Evolutionary conservation across 2,888 invertebrate genomes (phyloP).

Genomic region (Tuberolachnus salignus): DNA sequence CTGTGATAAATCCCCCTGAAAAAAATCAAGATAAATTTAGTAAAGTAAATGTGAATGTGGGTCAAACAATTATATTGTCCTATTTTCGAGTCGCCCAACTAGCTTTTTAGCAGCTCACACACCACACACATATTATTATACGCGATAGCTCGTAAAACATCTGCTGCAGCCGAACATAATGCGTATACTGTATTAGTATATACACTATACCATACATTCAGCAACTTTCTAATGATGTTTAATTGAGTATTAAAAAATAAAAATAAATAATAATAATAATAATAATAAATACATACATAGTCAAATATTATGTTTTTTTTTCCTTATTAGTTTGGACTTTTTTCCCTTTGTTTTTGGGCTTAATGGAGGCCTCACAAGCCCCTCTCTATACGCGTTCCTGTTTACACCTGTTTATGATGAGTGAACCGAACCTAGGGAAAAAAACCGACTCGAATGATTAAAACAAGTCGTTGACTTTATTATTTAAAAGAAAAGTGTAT

Average conservation of each 20-base stretch:
- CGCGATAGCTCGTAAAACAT: slow-evolving; percentile 32
- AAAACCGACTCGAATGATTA: too few relatives aligned
- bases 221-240: slow-evolving; percentile 54
- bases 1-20: background rate
- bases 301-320: slow-evolving; percentile 17
- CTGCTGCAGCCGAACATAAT: slow-evolving; percentile 36
- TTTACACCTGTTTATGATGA: too few relatives aligned
- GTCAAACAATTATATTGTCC: slow-evolving; percentile 48
- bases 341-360: too few relatives aligned
- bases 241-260: slow-evolving; percentile 42
- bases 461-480: too few relatives aligned
- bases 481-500: too few relatives aligned
- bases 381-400: too few relatives aligned
- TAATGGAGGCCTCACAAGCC: too few relatives aligned
- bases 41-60: slow-evolving; percentile 34
- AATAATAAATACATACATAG: background rate
- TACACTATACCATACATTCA: too few relatives aligned
- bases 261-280: too few relatives aligned
- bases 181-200: slow-evolving; percentile 1
- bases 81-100: slow-evolving; percentile 49
- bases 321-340: background rate
- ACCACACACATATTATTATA: slow-evolving; percentile 19
- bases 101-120: slow-evolving; percentile 33
- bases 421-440: too few relatives aligned
- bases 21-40: too few relatives aligned